A percentile compares a stretch with the other conserved stretches of the same genome.
phyloP scores from a whole-genome alignment of 1,140 invertebrate species.

The Charaxes varanes region DNA sequence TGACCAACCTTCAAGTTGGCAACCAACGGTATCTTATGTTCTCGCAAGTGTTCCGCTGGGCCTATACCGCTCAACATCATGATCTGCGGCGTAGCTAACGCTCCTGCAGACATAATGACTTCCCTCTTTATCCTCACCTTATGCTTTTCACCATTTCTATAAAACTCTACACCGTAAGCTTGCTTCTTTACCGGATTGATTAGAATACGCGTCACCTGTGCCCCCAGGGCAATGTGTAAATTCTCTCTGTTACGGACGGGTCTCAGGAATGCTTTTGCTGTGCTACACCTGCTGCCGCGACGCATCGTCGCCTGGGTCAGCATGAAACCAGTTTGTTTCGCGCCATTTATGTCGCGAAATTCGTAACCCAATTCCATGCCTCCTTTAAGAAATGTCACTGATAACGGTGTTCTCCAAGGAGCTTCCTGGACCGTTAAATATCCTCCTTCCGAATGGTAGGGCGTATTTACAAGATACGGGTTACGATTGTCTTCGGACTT shows the following conservation, averaged over 20 bases:
- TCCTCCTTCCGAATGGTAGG: conserved; percentile 86
- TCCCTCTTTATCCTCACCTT: conserved; percentile 83
- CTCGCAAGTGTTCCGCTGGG: conserved; percentile 83
- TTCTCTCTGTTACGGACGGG: conserved; percentile 86
- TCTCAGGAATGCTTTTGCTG: conserved; percentile 90
- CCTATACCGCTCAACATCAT: conserved; percentile 93
- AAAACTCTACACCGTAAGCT: conserved; percentile 85
- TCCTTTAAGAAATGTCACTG: conserved; percentile 87
- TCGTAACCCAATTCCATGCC: conserved; percentile 87
- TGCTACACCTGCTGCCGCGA: conserved; percentile 90
- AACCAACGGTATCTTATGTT: conserved; percentile 84
- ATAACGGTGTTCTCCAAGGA: conserved; percentile 86
- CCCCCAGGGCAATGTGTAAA: conserved; percentile 86
- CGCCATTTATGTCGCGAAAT: conserved; percentile 88
- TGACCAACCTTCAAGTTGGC: conserved; percentile 86
- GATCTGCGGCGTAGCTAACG: conserved; percentile 88
- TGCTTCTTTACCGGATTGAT: conserved; percentile 80
- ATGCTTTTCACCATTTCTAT: conserved; percentile 78
- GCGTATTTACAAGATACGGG: conserved; percentile 82
- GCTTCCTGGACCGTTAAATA: conserved; percentile 90
- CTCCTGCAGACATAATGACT: conserved; percentile 87
- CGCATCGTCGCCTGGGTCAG: conserved; percentile 89
- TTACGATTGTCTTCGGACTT: conserved; percentile 93
- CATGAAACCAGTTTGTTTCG: conserved; percentile 89
- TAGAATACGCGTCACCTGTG: conserved; percentile 83